phyloP scores from a whole-genome alignment of 2,113 vertebrate species.

The Formicarius rufipectus region DNA sequence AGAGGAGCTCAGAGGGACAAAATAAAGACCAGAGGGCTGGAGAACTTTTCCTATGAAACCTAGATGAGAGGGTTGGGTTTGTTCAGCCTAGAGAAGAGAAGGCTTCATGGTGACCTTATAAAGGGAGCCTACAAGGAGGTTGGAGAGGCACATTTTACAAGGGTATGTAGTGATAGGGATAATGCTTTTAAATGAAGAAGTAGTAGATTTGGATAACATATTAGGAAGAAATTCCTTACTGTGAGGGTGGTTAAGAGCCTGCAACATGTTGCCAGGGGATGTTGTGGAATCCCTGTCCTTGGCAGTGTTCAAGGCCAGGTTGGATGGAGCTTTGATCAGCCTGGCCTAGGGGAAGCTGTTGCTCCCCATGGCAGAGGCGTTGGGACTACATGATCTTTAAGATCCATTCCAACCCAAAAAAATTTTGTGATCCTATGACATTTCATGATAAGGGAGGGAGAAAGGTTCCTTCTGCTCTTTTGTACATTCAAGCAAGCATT shows the following conservation, averaged over 20 bases:
- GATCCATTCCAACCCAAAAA: neutral
- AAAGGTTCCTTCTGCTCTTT: neutral
- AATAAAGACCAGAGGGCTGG: neutral
- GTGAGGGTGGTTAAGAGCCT: neutral
- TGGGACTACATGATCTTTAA: neutral
- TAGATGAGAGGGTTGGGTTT: rapidly evolving
- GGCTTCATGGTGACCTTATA: neutral
- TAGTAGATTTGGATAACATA: neutral
- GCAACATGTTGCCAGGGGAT: neutral
- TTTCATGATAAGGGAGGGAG: neutral
- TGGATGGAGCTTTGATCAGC: neutral
- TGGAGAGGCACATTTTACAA: neutral
- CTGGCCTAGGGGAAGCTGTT: neutral
- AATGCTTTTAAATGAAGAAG: neutral
- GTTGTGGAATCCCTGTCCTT: neutral
- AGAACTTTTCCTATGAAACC: neutral
- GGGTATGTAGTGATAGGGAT: neutral
- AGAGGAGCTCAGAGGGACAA: neutral
- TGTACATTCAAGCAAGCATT: neutral
- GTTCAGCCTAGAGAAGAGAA: neutral
- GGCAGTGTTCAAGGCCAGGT: rapidly evolving
- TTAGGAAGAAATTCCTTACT: neutral
- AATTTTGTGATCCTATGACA: neutral
- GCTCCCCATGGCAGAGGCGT: neutral
- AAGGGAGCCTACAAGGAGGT: neutral